These are phyloP conservation scores for Siderastrea siderea DNA, from an alignment of 92 coral and sea anemone species.

Conservation along the genomic window DNA sequence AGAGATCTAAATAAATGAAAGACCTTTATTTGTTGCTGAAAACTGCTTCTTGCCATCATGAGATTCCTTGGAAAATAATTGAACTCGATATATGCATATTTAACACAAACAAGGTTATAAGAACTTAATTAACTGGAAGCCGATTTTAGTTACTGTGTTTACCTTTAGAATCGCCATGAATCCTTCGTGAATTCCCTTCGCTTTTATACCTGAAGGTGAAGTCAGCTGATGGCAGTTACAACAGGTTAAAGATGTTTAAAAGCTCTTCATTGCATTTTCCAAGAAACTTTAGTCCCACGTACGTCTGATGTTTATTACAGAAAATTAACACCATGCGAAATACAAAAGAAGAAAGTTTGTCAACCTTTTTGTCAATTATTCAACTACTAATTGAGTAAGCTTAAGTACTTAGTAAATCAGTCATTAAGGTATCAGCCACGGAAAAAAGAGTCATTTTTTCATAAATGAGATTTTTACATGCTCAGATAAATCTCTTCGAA, in stretches of 20 bases:
- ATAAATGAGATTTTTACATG: too few species aligned
- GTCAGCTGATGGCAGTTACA: too few species aligned
- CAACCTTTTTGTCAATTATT: too few species aligned
- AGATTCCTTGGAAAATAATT: not conserved
- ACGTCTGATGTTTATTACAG: not conserved
- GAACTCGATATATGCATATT: not conserved
- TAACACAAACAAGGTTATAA: too few species aligned
- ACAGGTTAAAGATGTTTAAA: too few species aligned
- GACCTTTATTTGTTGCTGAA: not conserved
- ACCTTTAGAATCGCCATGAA: not conserved
- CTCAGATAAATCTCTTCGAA: too few species aligned
- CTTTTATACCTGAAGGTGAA: too few species aligned
- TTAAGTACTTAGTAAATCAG: too few species aligned
- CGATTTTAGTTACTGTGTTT: not conserved
- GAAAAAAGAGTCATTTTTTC: too few species aligned
- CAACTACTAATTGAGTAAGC: too few species aligned
- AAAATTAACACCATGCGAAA: conserved; percentile 2
- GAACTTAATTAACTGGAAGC: not conserved
- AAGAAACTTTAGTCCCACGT: not conserved
- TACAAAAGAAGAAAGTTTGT: not conserved
- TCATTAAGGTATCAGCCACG: too few species aligned
- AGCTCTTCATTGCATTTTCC: not conserved
- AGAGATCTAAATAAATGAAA: not conserved
- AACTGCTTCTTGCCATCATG: not conserved
- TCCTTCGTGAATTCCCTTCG: not conserved